Base-by-base conservation (phyloP, 2,113 vertebrate genomes). In the Lagopus muta region DNA sequence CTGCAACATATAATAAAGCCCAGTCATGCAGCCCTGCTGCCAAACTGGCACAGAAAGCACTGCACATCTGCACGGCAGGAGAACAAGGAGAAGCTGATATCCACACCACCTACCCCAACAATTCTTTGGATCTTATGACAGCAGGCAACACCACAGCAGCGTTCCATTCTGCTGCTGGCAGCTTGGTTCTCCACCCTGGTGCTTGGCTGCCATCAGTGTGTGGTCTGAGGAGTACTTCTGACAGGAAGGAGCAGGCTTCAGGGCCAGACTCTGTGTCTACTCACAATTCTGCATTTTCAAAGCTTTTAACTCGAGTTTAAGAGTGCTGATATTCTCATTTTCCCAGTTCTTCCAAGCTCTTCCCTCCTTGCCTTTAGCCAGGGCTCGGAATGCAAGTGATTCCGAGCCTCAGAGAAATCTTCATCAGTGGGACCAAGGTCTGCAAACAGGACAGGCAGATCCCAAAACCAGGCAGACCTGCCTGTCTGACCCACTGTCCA, bases 61-160 rank as follows among this genome's bases (percentile, higher is more conserved):
- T 13, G 40, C 11, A 16, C 6, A 10, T 66, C 64, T 19, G 9
- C 27, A 30, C 2, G 47, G 17, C 52, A 57, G 45, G 20, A 48
- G 60, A 28, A 11, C 57, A 45, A 75, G 57, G 40, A 72, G 52
- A 36, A 87, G 58, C 32, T 45, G 79, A 47, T 52, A 84, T 13
- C 54, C 71, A 16, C 64, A 21, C 30, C 61, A 48, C 30, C 72
- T 55, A 24, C 4, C 5, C 80, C 89, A 85, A 64, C 16, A 4
- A 30, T 13, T 64, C 57, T 40, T 48, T 64, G 19, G 52, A 34
- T 27, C 34, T 85, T 67, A 36, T 65, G 45, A 13, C 2, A 83
- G 27, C 58, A 57, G 28, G 19, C 1, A 6, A 24, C 27, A 55
- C 36, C 0, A 0, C 4, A 0, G 72, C 16, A 43, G 72, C 1